Evolutionary conservation across 2,113 vertebrate genomes (phyloP), one percentile per base, ranked within the genome.

Genomic region (Bubo scandiacus): DNA sequence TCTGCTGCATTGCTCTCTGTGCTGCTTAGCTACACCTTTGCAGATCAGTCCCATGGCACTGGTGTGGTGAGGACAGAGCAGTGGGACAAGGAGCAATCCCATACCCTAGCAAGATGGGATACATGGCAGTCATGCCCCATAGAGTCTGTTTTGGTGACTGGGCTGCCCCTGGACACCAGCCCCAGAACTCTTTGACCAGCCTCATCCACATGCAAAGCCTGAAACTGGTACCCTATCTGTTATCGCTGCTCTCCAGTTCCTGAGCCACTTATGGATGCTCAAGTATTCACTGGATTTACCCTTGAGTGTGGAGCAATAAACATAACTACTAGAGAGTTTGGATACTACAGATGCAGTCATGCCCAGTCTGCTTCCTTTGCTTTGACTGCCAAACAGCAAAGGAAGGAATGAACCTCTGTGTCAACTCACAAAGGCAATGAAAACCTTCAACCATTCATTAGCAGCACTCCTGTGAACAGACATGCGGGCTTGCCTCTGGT

Each of bases 11-110:
- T 74, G 19, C 32, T 59, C 12, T 43, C 12, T 55, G 22, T n/a
- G 67, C 25, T 80, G 34, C 21, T 49, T 26, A 77, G 21, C 26
- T 74, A 26, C 68, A 65, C 6, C 21, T 68, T 67, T 82, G 30
- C 34, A 59, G 19, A 4, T 73, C 32, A 38, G 32, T 19, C 23
- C 38, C 32, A 15, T 4, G 22, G 15, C 42, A 55, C 4, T 3
- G 29, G 6, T 29, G 30, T 4, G 10, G 36, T 36, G 27, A 25
- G 18, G 21, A 75, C 2, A 1, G 8, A 43, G 13, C 2, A 3
- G 17, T 70, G 49, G 40, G 6, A 18, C 2, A 5, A 79, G 58
- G 34, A 86, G 12, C 34, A 90, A 5, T 10, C 13, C 17, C 52
- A 47, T 10, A 25, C 19, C 6, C 3, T 45, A 52, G 40, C 15